Evolutionary conservation across 2,113 vertebrate genomes (phyloP), one percentile per base, ranked within the genome.

Genomic region (Galbula dea): DNA sequence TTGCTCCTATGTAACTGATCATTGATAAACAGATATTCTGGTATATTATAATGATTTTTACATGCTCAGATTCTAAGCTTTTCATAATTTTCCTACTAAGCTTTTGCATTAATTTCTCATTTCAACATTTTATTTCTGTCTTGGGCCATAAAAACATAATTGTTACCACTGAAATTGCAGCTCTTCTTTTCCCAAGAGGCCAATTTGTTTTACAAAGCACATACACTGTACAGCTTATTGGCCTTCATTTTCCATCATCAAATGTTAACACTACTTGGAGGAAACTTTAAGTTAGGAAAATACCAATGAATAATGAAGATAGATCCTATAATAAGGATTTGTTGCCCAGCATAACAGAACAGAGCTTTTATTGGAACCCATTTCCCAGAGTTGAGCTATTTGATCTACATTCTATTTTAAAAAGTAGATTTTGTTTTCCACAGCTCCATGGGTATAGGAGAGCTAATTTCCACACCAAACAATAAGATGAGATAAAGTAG

Each of bases 111-210:
- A 86, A 94, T 94, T 95, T 95, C 66, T 54, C 37, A 91, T 95
- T 97, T 94, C 72, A 89, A 71, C 27, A 83, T 86, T 95, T 94
- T 94, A 89, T 93, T 94, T 94, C 86, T 79, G 27, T 95, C 86
- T 94, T 77, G 78, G 55, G 36, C 67, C 76, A 88, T 97, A 96
- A 96, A 95, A 95, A 72, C 48, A 75, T 96, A 96, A 95, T 92
- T 94, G 87, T 90, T 95, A 85, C 63, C 80, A 77, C 58, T 77
- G 78, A 87, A 93, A 65, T 67, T 83, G 49, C 73, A 90, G 81
- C 37, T 96, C 69, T 73, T 82, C 43, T 91, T 15, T 93, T 94
- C 83, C 69, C 86, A 80, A 71, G 73, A 79, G 46, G 45, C 49
- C 49, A 76, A 82, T 92, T 94, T 79, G 81, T 94, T 92, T 94